Conservation (phyloP, 2,797 vertebrate species). For the Vipera ursinii region DNA sequence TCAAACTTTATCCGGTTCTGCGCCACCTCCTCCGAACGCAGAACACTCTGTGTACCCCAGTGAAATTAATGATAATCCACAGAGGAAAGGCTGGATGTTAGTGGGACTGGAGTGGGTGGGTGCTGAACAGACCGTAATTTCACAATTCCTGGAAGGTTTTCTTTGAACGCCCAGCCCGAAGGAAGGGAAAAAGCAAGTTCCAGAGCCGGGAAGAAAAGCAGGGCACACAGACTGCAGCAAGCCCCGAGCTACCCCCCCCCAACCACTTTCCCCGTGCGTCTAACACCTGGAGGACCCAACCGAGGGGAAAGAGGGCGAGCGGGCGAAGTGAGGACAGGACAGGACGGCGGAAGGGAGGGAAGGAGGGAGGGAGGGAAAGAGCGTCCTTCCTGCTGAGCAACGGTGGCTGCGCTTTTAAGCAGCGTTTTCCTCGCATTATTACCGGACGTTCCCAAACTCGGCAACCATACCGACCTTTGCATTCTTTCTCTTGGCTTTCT, state of each 20-base stretch:
- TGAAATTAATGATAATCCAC: constrained; percentile 49
- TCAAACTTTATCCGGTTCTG: constrained; percentile 56
- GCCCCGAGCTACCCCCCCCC: neutral
- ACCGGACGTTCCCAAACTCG: constrained; percentile 85
- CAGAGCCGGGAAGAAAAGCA: constrained; percentile 29
- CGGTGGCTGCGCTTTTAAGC: constrained; percentile 85
- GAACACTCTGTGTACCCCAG: constrained; percentile 26
- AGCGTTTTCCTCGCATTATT: constrained; percentile 76
- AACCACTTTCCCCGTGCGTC: constrained; percentile 34
- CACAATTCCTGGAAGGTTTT: constrained; percentile 63
- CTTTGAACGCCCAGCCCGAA: constrained; percentile 43
- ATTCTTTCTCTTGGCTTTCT: constrained; percentile 90
- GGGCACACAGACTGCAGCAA: constrained; percentile 28
- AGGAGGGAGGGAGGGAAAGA: neutral
- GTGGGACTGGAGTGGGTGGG: constrained; percentile 55
- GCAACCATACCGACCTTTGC: constrained; percentile 92
- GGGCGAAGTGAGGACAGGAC: neutral
- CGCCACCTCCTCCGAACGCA: constrained; percentile 43
- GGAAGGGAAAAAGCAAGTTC: constrained; percentile 26
- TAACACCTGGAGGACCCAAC: constrained; percentile 67
- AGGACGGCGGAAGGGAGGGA: neutral
- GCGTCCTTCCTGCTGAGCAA: constrained; percentile 80
- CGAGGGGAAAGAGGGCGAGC: neutral
- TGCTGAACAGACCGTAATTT: constrained; percentile 63
- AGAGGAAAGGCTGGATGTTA: constrained; percentile 33